Conservation (phyloP, 2,888 invertebrate genomes). For the Sinohyriopsis cumingii region DNA sequence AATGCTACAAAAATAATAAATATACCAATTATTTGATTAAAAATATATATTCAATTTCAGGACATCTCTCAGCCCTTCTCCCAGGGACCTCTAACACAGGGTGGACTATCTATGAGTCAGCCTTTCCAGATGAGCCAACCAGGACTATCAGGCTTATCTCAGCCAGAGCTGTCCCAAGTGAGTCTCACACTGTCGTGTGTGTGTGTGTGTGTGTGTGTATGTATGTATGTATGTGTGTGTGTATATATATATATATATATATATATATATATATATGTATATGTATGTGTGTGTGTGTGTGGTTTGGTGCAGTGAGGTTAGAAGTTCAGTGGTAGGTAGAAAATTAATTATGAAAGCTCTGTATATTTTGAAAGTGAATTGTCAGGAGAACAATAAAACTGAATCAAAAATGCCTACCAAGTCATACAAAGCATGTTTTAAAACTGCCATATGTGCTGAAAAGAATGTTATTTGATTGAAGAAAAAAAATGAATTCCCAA, state of each 20-base stretch:
- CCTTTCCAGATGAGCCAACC: conserved; percentile 74
- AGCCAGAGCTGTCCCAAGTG: conserved; percentile 78
- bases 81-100: conserved; percentile 71
- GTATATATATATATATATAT: too few species aligned
- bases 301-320: too few species aligned
- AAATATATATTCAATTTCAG: conserved; percentile 29
- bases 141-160: conserved; percentile 77
- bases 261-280: not conserved
- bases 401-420: too few species aligned
- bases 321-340: too few species aligned
- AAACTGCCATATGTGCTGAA: too few species aligned
- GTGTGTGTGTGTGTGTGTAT: not conserved
- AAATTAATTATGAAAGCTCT: too few species aligned
- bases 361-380: too few species aligned
- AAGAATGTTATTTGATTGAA: too few species aligned
- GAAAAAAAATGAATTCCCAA: too few species aligned
- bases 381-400: too few species aligned
- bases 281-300: not conserved
- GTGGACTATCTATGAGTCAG: conserved; percentile 72
- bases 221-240: not conserved
- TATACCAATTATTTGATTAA: not conserved
- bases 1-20: not conserved
- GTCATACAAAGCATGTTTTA: too few species aligned
- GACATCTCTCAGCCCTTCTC: conserved; percentile 67
- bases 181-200: conserved; percentile 2